Conservation (phyloP, 2,888 invertebrate genomes). For the Eupithecia vulgata region DNA sequence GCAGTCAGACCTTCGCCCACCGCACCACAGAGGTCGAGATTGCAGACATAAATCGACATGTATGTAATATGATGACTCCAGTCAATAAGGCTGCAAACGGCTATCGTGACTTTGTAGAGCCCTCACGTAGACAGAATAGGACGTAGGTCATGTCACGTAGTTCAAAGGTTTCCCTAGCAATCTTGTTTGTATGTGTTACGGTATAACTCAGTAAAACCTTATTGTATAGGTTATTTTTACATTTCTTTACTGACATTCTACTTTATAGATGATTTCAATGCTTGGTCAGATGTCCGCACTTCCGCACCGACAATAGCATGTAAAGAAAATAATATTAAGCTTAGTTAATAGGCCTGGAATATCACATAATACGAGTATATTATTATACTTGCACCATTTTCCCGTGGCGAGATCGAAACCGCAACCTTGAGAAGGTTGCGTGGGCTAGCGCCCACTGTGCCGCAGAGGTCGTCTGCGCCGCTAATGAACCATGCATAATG, state of each 20-base stretch:
- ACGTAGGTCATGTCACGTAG: neutral
- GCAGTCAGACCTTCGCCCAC: no score
- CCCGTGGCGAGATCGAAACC: neutral
- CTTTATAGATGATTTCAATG: no score
- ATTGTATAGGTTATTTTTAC: neutral
- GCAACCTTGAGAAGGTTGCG: neutral
- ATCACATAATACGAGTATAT: no score
- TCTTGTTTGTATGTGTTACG: neutral
- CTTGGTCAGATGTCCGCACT: no score
- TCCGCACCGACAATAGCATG: no score
- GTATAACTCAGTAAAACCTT: neutral
- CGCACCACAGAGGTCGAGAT: no score
- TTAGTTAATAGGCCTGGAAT: no score
- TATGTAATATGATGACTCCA: neutral
- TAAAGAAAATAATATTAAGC: no score
- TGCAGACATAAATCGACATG: neutral
- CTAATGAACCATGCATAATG: neutral
- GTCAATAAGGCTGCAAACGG: neutral
- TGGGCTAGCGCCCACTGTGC: neutral
- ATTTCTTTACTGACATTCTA: no score
- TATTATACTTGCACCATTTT: no score
- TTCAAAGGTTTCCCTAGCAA: conserved; percentile 3
- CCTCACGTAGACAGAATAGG: neutral
- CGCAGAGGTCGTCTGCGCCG: neutral
- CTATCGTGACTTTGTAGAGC: neutral